Percentiles rank a stretch among this genome's conserved stretches.
Conservation (phyloP, 2,113 vertebrate species). For the Nycticorax nycticorax region DNA sequence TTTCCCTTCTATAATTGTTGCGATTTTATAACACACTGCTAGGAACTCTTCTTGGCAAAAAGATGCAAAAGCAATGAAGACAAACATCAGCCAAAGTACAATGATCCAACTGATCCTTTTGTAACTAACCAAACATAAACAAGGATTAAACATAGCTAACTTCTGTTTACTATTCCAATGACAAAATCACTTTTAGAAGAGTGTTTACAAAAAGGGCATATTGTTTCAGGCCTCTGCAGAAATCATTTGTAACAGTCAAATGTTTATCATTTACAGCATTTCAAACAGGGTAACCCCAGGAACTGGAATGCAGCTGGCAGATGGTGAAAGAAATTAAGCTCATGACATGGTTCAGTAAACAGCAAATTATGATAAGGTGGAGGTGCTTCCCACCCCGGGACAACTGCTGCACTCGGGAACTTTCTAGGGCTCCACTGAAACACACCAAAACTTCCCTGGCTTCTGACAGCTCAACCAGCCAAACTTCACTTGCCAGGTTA, state of each 20-base stretch:
- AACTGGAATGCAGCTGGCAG: conserved; percentile 65
- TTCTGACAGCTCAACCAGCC: not conserved
- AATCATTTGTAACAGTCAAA: conserved; percentile 73
- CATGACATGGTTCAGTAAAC: conserved; percentile 65
- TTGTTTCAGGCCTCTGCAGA: conserved; percentile 55
- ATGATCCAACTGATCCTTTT: conserved; percentile 11
- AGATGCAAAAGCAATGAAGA: conserved; percentile 20
- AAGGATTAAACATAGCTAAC: conserved; percentile 58
- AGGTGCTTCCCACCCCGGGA: not conserved
- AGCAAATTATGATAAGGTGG: not conserved
- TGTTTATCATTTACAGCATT: conserved; percentile 69
- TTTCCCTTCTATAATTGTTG: conserved; percentile 15
- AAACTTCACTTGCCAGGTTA: not conserved
- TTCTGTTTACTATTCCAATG: conserved; percentile 54
- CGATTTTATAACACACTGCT: conserved; percentile 17
- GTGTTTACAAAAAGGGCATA: conserved; percentile 57
- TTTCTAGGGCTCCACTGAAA: not conserved
- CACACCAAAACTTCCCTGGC: not conserved
- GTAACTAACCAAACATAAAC: conserved; percentile 51
- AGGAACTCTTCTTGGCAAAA: conserved; percentile 45
- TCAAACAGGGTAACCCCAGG: conserved; percentile 67
- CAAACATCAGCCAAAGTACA: not conserved
- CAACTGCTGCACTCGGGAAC: not conserved
- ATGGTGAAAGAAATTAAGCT: conserved; percentile 74
- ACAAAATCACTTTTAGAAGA: conserved; percentile 36